These are phyloP conservation scores for Opisthocomus hoazin DNA, from an alignment of 2,113 vertebrate species.

Conservation along the genomic window DNA sequence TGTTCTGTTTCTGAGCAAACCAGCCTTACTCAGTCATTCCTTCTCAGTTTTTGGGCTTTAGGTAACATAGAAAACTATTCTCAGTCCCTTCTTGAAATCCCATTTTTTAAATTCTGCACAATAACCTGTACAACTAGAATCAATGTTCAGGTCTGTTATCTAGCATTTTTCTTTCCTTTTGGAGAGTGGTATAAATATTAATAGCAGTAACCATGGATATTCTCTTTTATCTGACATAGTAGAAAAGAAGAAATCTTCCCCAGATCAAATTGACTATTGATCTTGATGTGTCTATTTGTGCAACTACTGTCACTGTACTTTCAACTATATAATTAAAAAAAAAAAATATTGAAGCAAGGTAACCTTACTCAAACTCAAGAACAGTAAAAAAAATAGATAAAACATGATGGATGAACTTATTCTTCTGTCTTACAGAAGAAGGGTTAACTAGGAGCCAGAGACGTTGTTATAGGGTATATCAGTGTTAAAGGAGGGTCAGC, in stretches of 20 bases:
- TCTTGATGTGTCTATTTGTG: not conserved
- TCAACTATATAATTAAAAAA: not conserved
- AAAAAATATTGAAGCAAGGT: not conserved
- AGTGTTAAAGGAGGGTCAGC: not conserved
- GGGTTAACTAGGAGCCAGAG: not conserved
- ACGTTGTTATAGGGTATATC: not conserved
- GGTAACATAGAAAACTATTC: not conserved
- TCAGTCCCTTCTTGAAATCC: not conserved
- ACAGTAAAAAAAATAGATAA: not conserved
- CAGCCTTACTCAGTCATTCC: not conserved
- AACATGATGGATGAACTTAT: not conserved
- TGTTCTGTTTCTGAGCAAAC: not conserved
- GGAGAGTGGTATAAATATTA: conserved; percentile 24
- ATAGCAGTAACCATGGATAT: conserved; percentile 17
- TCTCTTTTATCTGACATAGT: conserved; percentile 12
- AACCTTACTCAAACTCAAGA: not conserved
- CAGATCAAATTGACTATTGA: conserved; percentile 4
- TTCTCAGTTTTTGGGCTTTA: not conserved
- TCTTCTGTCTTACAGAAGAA: not conserved
- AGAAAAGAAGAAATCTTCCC: conserved; percentile 26
- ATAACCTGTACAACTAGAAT: not conserved
- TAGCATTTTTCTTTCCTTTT: not conserved
- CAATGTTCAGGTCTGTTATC: not conserved
- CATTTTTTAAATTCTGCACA: not conserved
- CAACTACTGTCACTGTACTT: not conserved